phyloP scores from a whole-genome alignment of 2,113 vertebrate species.

The Herpetotheres cachinnans region DNA sequence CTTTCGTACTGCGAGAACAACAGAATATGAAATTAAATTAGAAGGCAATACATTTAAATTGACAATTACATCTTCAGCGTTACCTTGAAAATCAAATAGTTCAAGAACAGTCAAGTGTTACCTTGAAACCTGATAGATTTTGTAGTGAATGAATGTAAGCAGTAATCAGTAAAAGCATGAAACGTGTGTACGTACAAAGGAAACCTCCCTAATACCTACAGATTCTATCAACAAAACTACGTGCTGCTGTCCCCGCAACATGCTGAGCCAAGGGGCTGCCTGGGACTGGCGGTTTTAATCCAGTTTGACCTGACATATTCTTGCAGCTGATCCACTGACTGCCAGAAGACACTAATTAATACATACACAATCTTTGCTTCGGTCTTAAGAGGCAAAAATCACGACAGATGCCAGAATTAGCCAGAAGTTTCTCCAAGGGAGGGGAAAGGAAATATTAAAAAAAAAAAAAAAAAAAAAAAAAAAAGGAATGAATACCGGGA shows the following conservation, averaged over 20 bases:
- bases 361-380: background rate
- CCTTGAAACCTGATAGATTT: background rate
- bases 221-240: background rate
- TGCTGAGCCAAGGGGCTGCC: background rate
- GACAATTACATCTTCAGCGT: background rate
- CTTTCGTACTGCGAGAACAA: background rate
- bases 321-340: background rate
- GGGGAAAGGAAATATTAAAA: background rate
- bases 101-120: background rate
- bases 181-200: background rate
- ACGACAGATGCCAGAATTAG: background rate
- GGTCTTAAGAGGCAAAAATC: background rate
- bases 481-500: background rate
- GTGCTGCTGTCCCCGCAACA: background rate
- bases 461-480: background rate
- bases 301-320: background rate
- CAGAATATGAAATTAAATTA: background rate
- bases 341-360: background rate
- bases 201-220: background rate
- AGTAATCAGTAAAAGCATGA: background rate
- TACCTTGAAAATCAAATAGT: background rate
- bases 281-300: background rate
- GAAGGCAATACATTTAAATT: background rate
- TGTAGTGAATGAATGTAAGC: background rate
- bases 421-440: background rate